phyloP scores from a whole-genome alignment of 2,113 vertebrate species.

The Synchiropus splendidus region DNA sequence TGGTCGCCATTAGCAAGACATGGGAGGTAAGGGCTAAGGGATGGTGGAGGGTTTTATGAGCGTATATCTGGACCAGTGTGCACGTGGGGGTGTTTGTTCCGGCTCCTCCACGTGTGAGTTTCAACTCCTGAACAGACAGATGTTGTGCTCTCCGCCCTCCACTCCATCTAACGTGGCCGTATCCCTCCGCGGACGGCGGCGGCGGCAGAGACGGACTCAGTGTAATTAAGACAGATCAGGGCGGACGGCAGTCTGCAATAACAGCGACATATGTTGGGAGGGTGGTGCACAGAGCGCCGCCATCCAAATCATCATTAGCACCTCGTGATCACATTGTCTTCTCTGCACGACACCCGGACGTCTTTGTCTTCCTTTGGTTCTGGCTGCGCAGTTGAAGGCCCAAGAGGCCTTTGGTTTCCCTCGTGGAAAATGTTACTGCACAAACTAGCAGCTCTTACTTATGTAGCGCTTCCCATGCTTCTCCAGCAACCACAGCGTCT shows the following conservation, averaged over 20 bases:
- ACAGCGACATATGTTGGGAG: conserved; percentile 54
- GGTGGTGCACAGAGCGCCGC: conserved; percentile 47
- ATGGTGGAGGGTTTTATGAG: conserved; percentile 47
- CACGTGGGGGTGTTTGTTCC: neutral
- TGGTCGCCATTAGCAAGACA: conserved; percentile 87
- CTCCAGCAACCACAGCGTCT: too few relatives aligned
- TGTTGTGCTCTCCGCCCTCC: conserved; percentile 55
- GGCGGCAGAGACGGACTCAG: conserved; percentile 39
- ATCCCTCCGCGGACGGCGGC: conserved; percentile 45
- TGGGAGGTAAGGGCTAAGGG: conserved; percentile 76
- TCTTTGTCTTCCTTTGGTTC: neutral
- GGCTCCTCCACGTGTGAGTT: conserved; percentile 7
- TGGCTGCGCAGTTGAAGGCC: too few relatives aligned
- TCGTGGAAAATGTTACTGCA: too few relatives aligned
- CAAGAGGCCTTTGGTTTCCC: too few relatives aligned
- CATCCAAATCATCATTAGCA: conserved; percentile 55
- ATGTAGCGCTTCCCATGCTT: too few relatives aligned
- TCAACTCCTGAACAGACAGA: conserved; percentile 46
- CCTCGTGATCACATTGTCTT: conserved; percentile 34
- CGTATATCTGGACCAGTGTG: conserved; percentile 5
- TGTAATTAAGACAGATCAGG: conserved; percentile 67
- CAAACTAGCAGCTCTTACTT: too few relatives aligned
- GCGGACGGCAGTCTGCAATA: conserved; percentile 46
- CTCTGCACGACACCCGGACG: conserved; percentile 2
- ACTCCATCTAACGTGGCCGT: conserved; percentile 53